Evolutionary conservation across 2,797 vertebrate species (phyloP), one percentile per base, ranked within the genome.

Genomic region (Halcyon chelicuti): DNA sequence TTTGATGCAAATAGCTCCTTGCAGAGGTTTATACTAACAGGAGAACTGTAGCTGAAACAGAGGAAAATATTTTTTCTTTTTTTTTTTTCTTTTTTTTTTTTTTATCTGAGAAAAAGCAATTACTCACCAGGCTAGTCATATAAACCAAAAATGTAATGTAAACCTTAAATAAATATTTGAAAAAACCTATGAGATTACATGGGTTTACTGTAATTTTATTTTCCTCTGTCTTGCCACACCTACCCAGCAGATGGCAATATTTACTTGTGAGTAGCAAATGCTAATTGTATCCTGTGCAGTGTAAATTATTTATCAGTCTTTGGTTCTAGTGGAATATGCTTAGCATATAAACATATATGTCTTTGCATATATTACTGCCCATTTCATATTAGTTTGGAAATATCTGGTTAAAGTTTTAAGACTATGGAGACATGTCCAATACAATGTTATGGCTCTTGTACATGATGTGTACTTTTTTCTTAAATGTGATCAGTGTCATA

Each of bases 181-280:
- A 74, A 85, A 61, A 29, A 13, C 16, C 19, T 35, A 0, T 10
- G 39, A 5, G 7, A 39, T 12, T n/a, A 2, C 2, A 18, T 17
- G 4, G 28, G 52, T 4, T 10, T 35, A 40, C 31, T 57, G 9
- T 18, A 1, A n/a, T 39, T 40, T 55, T 62, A 4, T 67, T 75
- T 21, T 23, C 3, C 44, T 31, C 19, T 83, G 81, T 54, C 58
- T 73, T 14, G 20, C 76, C 62, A 3, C 35, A 6, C 2, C 1
- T 73, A 12, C 25, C 90, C 96, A 94, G 35, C 77, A 94, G 96
- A 90, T 94, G 95, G 96, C 95, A 95, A 44, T 67, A 40, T 62
- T 11, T 46, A 35, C 76, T 55, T 49, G 31, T 51, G 22, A 72
- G 62, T 78, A 57, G 26, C 42, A 15, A n/a, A 4, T 0, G 15